These are phyloP conservation scores for Limnephilus marmoratus DNA, from an alignment of 2,888 invertebrate genomes.

Conservation along the genomic window DNA sequence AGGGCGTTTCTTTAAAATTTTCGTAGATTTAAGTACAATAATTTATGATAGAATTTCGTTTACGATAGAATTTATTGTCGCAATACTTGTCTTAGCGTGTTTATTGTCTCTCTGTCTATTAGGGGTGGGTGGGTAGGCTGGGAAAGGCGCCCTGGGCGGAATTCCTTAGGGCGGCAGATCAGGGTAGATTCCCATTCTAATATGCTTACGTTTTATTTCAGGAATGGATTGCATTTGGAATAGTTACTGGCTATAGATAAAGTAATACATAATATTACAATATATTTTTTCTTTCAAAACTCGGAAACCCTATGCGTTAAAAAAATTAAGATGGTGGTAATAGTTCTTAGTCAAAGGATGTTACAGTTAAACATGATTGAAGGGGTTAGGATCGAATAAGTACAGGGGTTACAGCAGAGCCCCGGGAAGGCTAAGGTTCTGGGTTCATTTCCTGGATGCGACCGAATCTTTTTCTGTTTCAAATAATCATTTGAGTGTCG, in stretches of 20 bases:
- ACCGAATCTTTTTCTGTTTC: no score
- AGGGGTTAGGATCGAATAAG: no score
- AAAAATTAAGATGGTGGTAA: no score
- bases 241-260: neutral
- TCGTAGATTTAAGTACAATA: neutral
- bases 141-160: neutral
- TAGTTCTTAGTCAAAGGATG: no score
- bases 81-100: neutral
- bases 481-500: no score
- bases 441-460: no score
- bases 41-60: neutral
- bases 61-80: neutral
- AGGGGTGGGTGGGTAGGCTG: neutral
- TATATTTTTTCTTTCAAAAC: no score
- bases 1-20: neutral
- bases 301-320: no score
- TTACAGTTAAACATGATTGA: no score
- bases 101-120: neutral
- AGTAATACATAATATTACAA: no score
- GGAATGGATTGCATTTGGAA: neutral
- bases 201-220: neutral
- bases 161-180: neutral
- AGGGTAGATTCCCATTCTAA: neutral
- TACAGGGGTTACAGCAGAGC: no score
- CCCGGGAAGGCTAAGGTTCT: no score